phyloP scores from a whole-genome alignment of 2,888 invertebrate genomes.

The Poecilobothrus nobilitatus region DNA sequence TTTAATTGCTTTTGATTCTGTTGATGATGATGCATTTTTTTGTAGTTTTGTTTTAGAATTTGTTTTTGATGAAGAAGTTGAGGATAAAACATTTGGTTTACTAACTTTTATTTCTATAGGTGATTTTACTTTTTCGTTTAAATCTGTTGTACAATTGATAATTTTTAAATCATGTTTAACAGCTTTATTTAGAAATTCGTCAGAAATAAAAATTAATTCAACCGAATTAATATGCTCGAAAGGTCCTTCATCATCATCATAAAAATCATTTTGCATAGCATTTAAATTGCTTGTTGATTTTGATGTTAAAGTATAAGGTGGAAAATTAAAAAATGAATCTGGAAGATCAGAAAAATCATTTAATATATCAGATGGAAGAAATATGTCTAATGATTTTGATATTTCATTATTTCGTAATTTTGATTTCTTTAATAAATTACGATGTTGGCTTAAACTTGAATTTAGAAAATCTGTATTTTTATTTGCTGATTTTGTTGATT shows the following conservation, averaged over 20 bases:
- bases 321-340: slow-evolving; percentile 1
- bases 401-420: slow-evolving; percentile 14
- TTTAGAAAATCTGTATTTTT: neutral
- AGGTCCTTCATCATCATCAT: slow-evolving; percentile 21
- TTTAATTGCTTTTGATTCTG: slow-evolving; percentile 3
- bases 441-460: neutral
- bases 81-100: neutral
- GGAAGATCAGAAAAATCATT: slow-evolving; percentile 10
- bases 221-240: slow-evolving; percentile 25
- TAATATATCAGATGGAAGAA: slow-evolving; percentile 14
- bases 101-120: neutral
- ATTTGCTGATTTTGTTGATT: neutral
- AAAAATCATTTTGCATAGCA: neutral
- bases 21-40: neutral
- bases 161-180: slow-evolving; percentile 24
- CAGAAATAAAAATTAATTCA: slow-evolving; percentile 27
- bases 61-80: neutral
- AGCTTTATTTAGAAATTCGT: slow-evolving; percentile 25
- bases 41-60: neutral
- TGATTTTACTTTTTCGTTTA: neutral
- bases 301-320: slow-evolving; percentile 16
- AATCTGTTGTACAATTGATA: slow-evolving; percentile 15
- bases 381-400: slow-evolving; percentile 22
- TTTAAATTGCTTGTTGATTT: slow-evolving; percentile 21
- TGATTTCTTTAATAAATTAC: slow-evolving; percentile 17